Evolutionary conservation across 1,140 invertebrate species (phyloP), one percentile per base, ranked within the genome.

Genomic region (Coelopa frigida): DNA sequence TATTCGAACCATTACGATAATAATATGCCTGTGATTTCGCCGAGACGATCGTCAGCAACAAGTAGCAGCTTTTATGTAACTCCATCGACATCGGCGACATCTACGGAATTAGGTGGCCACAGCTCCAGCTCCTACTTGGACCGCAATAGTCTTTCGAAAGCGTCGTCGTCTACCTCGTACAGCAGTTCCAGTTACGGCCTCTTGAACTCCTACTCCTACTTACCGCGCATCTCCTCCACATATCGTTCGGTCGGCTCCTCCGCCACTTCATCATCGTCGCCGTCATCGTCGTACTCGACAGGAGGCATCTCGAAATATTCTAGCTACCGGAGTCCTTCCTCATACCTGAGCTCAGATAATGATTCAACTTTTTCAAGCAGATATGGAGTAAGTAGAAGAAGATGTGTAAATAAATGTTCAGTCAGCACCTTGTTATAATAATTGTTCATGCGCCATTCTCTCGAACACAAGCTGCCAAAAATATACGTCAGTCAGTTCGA

Each of bases 1-100:
- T n/a, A n/a, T n/a, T n/a, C n/a, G n/a, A n/a, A n/a, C n/a, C n/a
- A n/a, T n/a, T n/a, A n/a, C n/a, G n/a, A n/a, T n/a, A n/a, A n/a
- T 49, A 68, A 68, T 68, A 68, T 68, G 64, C 64, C 64, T 64
- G 64, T 68, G 54, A 65, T 68, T 54, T 62, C 64, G 64, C 64
- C 64, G 58, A 57, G 59, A 53, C 55, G 64, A 65, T 65, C 61
- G 54, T 65, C 64, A 55, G 58, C 59, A 61, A 55, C 54, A 53
- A 61, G 64, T 56, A 57, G 64, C 55, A 68, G 59, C 54, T 54
- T 66, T 12, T 67, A 67, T 58, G 59, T 59, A 50, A 54, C 61
- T 53, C 56, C 62, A 29, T 54, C 61, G 33, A 33, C 57, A 52
- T 54, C 51, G 38, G 43, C 57, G 36, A 49, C 49, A 44, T 32